Conservation (phyloP, 2,113 vertebrate species). For the Gadus macrocephalus region DNA sequence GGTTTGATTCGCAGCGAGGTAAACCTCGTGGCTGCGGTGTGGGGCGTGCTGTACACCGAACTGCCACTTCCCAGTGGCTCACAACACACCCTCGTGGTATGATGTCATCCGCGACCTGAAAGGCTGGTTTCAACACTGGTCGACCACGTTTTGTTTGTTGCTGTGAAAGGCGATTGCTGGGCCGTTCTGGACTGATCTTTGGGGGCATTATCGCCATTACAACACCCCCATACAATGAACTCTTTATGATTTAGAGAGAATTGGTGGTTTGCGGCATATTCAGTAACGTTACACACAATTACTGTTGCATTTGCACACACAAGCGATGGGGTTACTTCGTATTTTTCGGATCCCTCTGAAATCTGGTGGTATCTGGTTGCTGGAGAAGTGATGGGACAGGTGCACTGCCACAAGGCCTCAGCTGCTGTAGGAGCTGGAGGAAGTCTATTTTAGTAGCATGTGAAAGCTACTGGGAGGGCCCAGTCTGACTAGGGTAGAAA, state of each 20-base stretch:
- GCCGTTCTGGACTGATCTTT: not conserved
- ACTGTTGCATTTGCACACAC: no score
- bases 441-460: constrained; percentile 71
- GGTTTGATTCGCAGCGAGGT: not conserved
- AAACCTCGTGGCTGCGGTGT: constrained; percentile 65
- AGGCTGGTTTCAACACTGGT: not conserved
- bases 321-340: no score
- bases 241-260: no score
- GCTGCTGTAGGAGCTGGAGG: constrained; percentile 55
- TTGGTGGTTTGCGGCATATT: not conserved
- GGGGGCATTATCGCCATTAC: not conserved
- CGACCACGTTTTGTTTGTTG: not conserved
- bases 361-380: constrained; percentile 33
- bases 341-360: not conserved
- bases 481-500: constrained; percentile 24
- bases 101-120: not conserved
- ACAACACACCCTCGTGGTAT: constrained; percentile 2
- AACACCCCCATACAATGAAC: not conserved
- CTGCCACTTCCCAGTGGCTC: constrained; percentile 49
- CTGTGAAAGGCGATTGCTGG: not conserved
- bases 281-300: no score
- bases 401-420: constrained; percentile 56
- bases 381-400: constrained; percentile 62
- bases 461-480: constrained; percentile 51
- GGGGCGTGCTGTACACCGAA: constrained; percentile 47